Evolutionary conservation across 2,888 invertebrate genomes (phyloP).

Genomic region (Lasioglossum vierecki): DNA sequence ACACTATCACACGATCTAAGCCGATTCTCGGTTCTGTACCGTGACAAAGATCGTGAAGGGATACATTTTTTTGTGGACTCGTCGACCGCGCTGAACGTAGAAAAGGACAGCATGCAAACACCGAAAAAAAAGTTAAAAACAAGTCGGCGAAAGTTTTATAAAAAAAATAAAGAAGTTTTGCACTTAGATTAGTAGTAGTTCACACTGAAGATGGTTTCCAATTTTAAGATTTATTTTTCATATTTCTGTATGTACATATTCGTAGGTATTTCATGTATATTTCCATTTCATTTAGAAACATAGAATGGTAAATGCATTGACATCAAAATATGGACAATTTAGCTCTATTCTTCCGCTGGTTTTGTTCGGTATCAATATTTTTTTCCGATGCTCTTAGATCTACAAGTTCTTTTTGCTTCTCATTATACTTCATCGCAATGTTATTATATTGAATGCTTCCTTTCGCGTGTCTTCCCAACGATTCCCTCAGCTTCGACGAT

Average conservation of each 20-base stretch:
- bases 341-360: conserved; percentile 89
- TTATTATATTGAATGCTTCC: conserved; percentile 87
- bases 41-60: too few relatives aligned
- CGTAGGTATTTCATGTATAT: conserved; percentile 24
- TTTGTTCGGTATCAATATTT: conserved; percentile 89
- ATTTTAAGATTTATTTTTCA: conserved; percentile 39
- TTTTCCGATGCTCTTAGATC: conserved; percentile 87
- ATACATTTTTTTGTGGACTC: too few relatives aligned
- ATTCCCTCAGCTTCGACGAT: conserved; percentile 87
- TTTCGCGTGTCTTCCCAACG: conserved; percentile 87
- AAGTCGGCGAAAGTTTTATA: too few relatives aligned
- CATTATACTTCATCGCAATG: conserved; percentile 86
- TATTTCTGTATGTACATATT: conserved; percentile 48
- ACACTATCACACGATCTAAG: too few relatives aligned
- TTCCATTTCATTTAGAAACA: conserved; percentile 37
- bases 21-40: too few relatives aligned
- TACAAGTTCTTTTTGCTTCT: conserved; percentile 87
- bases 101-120: too few relatives aligned
- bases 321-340: conserved; percentile 91
- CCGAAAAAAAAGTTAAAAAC: too few relatives aligned
- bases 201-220: neutral
- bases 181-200: too few relatives aligned
- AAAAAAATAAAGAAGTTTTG: too few relatives aligned
- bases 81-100: too few relatives aligned
- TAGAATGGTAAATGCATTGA: conserved; percentile 26